Evolutionary conservation across 2,797 vertebrate species (phyloP), one percentile per base, ranked within the genome.

Genomic region (Lycodopsis pacificus): DNA sequence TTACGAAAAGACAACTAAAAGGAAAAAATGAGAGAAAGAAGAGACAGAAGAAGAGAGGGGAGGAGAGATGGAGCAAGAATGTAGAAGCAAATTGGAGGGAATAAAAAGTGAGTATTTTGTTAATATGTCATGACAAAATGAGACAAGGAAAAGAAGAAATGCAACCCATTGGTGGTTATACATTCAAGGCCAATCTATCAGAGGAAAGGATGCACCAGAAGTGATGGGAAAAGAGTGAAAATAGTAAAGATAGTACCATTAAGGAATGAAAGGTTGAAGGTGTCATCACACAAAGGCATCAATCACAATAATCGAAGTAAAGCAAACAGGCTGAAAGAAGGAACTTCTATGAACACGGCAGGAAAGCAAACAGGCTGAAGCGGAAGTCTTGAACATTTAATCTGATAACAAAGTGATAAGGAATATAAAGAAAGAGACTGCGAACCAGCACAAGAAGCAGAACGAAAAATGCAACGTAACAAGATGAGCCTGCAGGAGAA

Each of bases 351-450:
- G 25, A 83, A 61, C 22, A 10, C 12, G 25, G 53, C 34, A 44
- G 70, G 42, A 79, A 82, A 66, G 65, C 30, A 72, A 82, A 82
- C 49, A 72, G 48, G 44, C 56, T 32, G 64, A 79, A 65, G 42
- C 51, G 49, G 63, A 66, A 73, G 32, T 48, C 56, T 76, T 65
- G 77, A 74, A 81, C 69, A 66, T 34, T 1, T 44, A 73, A 56
- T 74, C 72, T 80, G 51, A 79, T 40, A 81, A 70, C 61, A 79
- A 77, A 85, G 71, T 34, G 68, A 79, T 59, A 80, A 72, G 27
- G 57, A 58, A 70, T 83, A 77, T 51, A 51, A 73, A 80, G 65
- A 62, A 58, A 82, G 48, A 73, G 57, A 69, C 63, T 40, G 79
- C 42, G 75, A 83, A 65, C 22, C 40, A 34, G 59, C 67, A 76